These are phyloP conservation scores for Eulemur albifrons DNA, from an alignment of 2,797 vertebrate species.

Conservation along the genomic window DNA sequence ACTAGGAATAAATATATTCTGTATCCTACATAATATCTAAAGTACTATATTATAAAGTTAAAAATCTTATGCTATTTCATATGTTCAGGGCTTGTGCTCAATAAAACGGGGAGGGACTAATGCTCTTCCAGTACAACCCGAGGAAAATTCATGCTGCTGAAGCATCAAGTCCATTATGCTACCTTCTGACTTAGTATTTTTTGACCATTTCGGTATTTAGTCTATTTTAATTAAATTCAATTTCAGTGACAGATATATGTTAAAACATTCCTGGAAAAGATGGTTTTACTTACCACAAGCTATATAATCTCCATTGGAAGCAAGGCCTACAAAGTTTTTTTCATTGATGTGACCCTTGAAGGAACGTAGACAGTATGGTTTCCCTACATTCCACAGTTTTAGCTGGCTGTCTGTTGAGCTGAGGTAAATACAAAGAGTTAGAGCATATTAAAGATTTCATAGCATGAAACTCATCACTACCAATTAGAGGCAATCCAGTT, in stretches of 20 bases:
- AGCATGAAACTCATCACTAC: constrained; percentile 2
- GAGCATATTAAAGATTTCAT: constrained; percentile 30
- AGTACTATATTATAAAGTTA: neutral
- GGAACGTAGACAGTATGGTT: constrained; percentile 97
- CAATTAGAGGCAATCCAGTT: neutral
- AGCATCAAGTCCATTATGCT: neutral
- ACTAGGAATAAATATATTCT: neutral
- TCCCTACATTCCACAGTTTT: constrained; percentile 99
- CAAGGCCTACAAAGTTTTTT: constrained; percentile 99
- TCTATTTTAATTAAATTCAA: neutral
- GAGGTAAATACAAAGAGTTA: constrained; percentile 65
- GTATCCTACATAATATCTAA: neutral
- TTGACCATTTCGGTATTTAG: neutral
- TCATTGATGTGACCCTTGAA: constrained; percentile 99
- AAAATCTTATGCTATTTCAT: neutral
- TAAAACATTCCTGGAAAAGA: neutral
- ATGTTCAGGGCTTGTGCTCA: neutral
- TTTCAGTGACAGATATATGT: neutral
- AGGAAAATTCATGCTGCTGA: neutral
- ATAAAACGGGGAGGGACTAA: neutral
- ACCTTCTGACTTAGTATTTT: neutral
- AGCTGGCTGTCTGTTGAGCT: constrained; percentile 99
- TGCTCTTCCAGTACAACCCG: neutral
- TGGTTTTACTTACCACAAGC: constrained; percentile 92
- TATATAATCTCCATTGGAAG: constrained; percentile 98